phyloP scores from a whole-genome alignment of 2,888 invertebrate genomes.

The Muscina levida region DNA sequence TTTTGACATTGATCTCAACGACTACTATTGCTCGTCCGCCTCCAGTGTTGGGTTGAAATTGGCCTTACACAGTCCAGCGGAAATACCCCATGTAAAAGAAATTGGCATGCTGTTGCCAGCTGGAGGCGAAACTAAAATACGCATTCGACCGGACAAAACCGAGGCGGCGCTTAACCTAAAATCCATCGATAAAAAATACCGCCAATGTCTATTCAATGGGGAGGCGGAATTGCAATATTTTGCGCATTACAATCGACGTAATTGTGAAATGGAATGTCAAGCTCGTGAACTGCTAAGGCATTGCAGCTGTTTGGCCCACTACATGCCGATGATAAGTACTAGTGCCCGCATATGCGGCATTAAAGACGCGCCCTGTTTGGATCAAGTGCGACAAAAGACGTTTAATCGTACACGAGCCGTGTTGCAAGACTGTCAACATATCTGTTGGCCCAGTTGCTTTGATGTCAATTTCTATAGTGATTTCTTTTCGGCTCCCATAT shows the following conservation, averaged over 20 bases:
- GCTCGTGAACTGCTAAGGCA: slow-evolving; percentile 83
- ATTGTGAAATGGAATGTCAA: slow-evolving; percentile 90
- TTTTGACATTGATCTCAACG: slow-evolving; percentile 85
- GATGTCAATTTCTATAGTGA: slow-evolving; percentile 85
- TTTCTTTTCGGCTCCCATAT: slow-evolving; percentile 81
- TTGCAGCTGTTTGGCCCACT: slow-evolving; percentile 75
- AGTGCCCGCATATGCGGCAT: slow-evolving; percentile 86
- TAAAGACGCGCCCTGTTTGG: slow-evolving; percentile 83
- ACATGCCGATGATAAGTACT: slow-evolving; percentile 82
- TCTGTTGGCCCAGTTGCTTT: slow-evolving; percentile 85
- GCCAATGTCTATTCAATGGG: slow-evolving; percentile 86
- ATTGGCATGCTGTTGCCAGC: slow-evolving; percentile 73
- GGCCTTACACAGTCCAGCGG: slow-evolving; percentile 75
- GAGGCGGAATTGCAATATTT: slow-evolving; percentile 85
- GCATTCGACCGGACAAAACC: slow-evolving; percentile 73
- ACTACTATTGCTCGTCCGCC: slow-evolving; percentile 90
- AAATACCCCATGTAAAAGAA: slow-evolving; percentile 74
- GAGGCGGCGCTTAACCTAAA: slow-evolving; percentile 71
- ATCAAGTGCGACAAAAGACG: slow-evolving; percentile 68
- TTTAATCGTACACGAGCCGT: slow-evolving; percentile 79
- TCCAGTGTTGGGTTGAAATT: slow-evolving; percentile 81
- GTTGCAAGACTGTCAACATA: slow-evolving; percentile 83
- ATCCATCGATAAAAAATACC: slow-evolving; percentile 70
- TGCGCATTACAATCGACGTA: slow-evolving; percentile 87
- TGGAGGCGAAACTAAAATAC: slow-evolving; percentile 74